These are phyloP conservation scores for Cinclus cinclus DNA, from an alignment of 2,113 vertebrate genomes.

Conservation along the genomic window DNA sequence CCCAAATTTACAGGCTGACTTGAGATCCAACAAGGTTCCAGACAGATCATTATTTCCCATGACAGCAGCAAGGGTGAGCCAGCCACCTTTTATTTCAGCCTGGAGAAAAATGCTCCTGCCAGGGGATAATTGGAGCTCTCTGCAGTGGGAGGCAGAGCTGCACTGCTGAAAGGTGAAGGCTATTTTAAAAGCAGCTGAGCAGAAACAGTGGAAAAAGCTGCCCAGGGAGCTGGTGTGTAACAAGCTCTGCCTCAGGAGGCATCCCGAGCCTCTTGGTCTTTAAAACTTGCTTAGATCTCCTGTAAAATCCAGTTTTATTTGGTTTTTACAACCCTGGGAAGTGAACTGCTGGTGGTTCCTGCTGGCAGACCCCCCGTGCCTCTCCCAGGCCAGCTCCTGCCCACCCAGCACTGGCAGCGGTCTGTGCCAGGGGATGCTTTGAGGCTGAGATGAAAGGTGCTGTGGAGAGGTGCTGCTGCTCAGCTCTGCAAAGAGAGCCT, in stretches of 20 bases:
- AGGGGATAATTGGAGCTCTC: background rate
- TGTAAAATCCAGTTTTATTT: background rate
- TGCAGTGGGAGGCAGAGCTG: background rate
- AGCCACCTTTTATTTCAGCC: background rate
- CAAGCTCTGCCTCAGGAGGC: background rate
- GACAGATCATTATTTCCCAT: background rate
- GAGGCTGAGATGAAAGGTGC: background rate
- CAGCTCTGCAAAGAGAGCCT: background rate
- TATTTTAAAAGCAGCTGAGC: constrained; percentile 16
- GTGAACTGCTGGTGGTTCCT: background rate
- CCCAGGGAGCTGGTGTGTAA: background rate
- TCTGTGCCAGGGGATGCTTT: background rate
- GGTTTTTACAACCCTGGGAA: background rate
- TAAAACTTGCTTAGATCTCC: background rate
- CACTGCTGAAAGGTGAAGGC: background rate
- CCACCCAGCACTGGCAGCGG: accelerated
- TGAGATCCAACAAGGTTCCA: background rate
- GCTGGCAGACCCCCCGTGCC: background rate
- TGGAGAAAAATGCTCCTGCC: constrained; percentile 14
- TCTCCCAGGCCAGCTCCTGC: background rate
- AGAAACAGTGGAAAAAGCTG: background rate
- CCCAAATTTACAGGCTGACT: background rate
- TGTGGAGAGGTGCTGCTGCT: background rate
- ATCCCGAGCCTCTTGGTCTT: background rate
- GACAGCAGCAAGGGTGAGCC: background rate